Percentiles rank a stretch among this genome's conserved stretches.
Conservation (phyloP, 2,888 invertebrate species). For the Andricus quercusramuli region DNA sequence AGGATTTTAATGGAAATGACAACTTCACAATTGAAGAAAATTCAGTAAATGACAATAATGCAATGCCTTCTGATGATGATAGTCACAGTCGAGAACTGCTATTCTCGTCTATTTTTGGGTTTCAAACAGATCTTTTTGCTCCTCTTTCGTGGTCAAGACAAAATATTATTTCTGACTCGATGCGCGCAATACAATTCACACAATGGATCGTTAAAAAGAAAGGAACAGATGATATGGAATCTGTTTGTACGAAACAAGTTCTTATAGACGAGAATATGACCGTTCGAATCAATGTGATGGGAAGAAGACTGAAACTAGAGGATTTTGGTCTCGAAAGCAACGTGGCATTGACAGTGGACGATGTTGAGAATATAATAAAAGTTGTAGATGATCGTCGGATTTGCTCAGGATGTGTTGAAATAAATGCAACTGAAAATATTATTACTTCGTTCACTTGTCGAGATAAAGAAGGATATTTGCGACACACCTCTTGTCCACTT, state of each 20-base stretch:
- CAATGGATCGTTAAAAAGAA: too few relatives aligned
- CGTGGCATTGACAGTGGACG: background rate
- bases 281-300: background rate
- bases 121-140: too few relatives aligned
- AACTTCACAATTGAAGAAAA: too few relatives aligned
- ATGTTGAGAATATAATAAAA: background rate
- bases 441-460: background rate
- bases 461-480: slow-evolving; percentile 17
- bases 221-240: too few relatives aligned
- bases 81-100: too few relatives aligned
- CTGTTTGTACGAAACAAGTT: background rate
- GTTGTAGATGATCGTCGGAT: background rate
- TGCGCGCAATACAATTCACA: too few relatives aligned
- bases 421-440: background rate
- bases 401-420: slow-evolving; percentile 9
- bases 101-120: too few relatives aligned
- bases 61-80: too few relatives aligned
- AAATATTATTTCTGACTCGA: too few relatives aligned
- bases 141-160: too few relatives aligned
- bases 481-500: background rate
- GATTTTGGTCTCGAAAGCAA: background rate
- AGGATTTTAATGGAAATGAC: too few relatives aligned
- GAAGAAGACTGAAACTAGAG: background rate
- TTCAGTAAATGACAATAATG: too few relatives aligned
- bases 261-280: background rate